A percentile compares a stretch with the other conserved stretches of the same genome.
phyloP scores from a whole-genome alignment of 2,113 vertebrate genomes.

The Colius striatus region DNA sequence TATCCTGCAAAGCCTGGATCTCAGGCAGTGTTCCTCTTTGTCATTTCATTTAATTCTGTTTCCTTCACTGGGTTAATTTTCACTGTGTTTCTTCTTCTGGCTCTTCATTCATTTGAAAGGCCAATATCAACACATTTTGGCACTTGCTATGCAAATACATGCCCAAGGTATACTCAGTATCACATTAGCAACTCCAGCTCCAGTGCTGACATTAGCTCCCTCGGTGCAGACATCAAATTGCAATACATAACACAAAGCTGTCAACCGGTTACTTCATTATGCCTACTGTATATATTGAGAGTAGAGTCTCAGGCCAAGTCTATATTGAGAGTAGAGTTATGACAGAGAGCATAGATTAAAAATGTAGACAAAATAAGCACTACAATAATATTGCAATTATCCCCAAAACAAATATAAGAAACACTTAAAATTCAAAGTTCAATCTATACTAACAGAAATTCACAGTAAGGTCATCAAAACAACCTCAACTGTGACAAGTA shows the following conservation, averaged over 20 bases:
- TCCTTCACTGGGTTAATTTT: background rate
- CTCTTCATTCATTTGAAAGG: background rate
- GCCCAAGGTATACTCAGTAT: background rate
- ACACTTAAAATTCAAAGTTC: background rate
- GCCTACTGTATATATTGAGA: background rate
- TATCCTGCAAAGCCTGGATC: background rate
- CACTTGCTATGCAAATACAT: slow-evolving; percentile 16
- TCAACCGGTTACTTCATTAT: background rate
- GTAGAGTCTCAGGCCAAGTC: background rate
- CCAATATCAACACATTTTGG: background rate
- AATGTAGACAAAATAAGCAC: background rate
- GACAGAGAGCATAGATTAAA: background rate
- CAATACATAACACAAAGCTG: background rate
- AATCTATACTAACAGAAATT: background rate
- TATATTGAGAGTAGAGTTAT: background rate
- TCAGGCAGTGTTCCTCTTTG: background rate
- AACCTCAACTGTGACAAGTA: background rate
- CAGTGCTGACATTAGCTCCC: background rate
- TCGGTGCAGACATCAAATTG: background rate
- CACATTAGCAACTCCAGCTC: background rate
- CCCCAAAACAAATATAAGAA: background rate
- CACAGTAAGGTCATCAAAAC: background rate
- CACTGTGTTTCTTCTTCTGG: background rate
- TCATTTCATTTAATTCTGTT: background rate
- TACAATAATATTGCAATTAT: background rate